Evolutionary conservation across 2,797 vertebrate species (phyloP).

Genomic region (Sebastes trivittatus): DNA sequence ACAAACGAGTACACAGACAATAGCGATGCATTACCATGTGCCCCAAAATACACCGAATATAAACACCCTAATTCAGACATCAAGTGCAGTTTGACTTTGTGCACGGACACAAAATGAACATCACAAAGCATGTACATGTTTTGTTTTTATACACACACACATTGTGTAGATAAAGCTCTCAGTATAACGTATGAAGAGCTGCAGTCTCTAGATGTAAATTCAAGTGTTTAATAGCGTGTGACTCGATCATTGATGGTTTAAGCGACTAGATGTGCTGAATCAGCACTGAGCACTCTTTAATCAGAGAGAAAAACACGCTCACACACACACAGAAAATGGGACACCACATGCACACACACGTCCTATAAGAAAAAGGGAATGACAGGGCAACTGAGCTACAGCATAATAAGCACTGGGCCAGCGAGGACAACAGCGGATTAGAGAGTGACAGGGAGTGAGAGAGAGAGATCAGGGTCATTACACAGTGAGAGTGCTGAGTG

Average conservation of each 20-base stretch:
- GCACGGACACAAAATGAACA: background rate
- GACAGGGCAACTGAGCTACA: constrained; percentile 28
- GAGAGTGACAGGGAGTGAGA: constrained; percentile 45
- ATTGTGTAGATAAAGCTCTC: too few relatives aligned
- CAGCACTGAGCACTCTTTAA: constrained; percentile 35
- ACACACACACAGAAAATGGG: constrained; percentile 37
- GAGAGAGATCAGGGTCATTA: constrained; percentile 61
- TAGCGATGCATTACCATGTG: background rate
- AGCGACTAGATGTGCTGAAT: constrained; percentile 33
- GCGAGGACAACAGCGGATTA: constrained; percentile 63
- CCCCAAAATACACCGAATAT: background rate
- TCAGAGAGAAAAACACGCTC: constrained; percentile 11
- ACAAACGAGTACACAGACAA: background rate
- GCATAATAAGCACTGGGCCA: constrained; percentile 42
- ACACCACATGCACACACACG: constrained; percentile 23
- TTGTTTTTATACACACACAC: background rate
- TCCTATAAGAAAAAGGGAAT: constrained; percentile 17
- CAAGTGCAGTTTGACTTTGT: background rate
- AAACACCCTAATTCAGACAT: background rate
- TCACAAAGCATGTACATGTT: background rate
- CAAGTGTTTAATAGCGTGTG: background rate
- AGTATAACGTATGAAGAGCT: background rate
- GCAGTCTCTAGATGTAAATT: background rate
- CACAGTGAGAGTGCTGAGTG: constrained; percentile 35
- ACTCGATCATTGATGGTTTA: constrained; percentile 24